These are phyloP conservation scores for Mesorhabditis sp. DNA, from an alignment of 2,888 invertebrate species.

Conservation along the genomic window DNA sequence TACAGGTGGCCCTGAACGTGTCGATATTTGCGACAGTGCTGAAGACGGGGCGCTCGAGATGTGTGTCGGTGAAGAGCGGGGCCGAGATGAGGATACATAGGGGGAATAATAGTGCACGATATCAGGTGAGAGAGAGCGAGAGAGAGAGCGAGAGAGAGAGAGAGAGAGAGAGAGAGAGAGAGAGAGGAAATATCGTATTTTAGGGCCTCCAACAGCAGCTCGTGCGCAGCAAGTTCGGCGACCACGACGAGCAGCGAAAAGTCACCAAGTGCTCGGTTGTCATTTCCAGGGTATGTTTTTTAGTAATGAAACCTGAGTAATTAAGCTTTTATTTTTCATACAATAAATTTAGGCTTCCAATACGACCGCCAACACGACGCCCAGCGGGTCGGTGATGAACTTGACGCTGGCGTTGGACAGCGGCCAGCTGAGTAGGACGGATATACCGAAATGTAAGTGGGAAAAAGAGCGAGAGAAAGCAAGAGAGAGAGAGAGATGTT, in stretches of 20 bases:
- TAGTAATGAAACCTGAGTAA: too few species aligned
- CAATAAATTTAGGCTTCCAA: conserved; percentile 10
- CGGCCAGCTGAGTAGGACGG: conserved; percentile 18
- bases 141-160: neutral
- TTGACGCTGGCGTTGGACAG: conserved; percentile 12
- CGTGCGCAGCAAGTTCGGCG: neutral
- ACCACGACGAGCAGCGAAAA: conserved; percentile 6
- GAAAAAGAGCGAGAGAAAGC: neutral
- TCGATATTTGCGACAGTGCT: conserved; percentile 52
- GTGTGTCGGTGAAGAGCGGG: conserved; percentile 32
- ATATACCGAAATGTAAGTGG: neutral
- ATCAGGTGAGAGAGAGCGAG: neutral
- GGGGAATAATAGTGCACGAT: conserved; percentile 17
- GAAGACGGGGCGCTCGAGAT: conserved; percentile 31
- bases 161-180: neutral
- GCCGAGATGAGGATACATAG: conserved; percentile 45
- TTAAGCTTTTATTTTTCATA: neutral
- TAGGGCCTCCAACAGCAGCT: neutral
- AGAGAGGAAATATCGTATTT: neutral
- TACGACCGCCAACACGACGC: neutral
- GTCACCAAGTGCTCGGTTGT: neutral
- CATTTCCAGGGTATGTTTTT: neutral
- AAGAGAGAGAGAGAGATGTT: conserved; percentile 4
- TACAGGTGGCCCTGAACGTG: conserved; percentile 46
- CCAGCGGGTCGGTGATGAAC: neutral